phyloP scores from a whole-genome alignment of 1,140 invertebrate species.

The Lepidotrigona ventralis region DNA sequence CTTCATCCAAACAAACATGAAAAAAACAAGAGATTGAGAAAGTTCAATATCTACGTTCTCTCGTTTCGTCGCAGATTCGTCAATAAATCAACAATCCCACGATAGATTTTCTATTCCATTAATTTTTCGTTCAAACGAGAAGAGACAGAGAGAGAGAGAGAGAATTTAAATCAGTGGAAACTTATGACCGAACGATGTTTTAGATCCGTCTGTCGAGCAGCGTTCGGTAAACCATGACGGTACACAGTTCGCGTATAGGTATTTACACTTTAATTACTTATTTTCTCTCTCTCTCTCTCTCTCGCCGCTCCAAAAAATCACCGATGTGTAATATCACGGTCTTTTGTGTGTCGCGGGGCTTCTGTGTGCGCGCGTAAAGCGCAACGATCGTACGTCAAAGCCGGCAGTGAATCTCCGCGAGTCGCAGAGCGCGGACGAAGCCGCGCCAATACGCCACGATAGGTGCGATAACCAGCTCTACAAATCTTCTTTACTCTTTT shows the following conservation, averaged over 20 bases:
- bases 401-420: constrained; percentile 58
- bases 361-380: constrained; percentile 48
- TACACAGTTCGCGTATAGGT: constrained; percentile 36
- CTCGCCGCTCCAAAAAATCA: constrained; percentile 71
- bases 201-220: constrained; percentile 7
- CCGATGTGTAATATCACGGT: constrained; percentile 63
- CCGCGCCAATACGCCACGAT: background rate
- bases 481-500: background rate
- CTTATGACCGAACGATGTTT: background rate
- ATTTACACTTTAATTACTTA: constrained; percentile 61
- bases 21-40: background rate
- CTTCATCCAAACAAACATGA: background rate
- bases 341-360: constrained; percentile 26
- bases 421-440: constrained; percentile 52
- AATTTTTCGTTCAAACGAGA: background rate
- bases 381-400: constrained; percentile 45
- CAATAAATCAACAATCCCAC: background rate
- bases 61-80: background rate
- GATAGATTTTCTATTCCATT: too few relatives aligned
- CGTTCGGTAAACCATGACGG: constrained; percentile 54
- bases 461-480: background rate
- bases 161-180: background rate
- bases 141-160: background rate
- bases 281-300: constrained; percentile 60
- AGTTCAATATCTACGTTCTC: background rate